Conservation (phyloP, 2,113 vertebrate species). For the Papio anubis region DNA sequence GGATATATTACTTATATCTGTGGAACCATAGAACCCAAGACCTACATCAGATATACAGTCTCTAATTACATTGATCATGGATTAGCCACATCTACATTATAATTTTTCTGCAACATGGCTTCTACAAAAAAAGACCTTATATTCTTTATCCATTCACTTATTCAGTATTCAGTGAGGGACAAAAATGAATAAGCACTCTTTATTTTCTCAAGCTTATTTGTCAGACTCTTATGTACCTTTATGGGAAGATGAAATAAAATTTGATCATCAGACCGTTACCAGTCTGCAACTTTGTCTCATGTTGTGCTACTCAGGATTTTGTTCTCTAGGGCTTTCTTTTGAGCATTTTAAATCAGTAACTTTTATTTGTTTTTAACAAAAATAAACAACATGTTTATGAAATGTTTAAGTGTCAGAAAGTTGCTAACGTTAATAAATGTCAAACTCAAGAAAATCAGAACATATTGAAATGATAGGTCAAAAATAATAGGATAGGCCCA, state of each 20-base stretch:
- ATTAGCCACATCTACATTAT: neutral
- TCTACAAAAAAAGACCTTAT: neutral
- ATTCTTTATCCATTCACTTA: neutral
- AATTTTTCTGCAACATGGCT: neutral
- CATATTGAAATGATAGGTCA: slow-evolving; percentile 14
- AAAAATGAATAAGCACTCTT: neutral
- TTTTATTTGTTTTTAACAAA: neutral
- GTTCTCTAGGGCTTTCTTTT: neutral
- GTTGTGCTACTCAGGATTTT: neutral
- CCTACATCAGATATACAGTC: neutral
- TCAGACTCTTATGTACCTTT: neutral
- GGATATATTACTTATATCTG: neutral
- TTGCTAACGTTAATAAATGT: neutral
- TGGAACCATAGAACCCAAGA: neutral
- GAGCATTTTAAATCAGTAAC: neutral
- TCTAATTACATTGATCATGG: neutral
- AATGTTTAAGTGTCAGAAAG: neutral
- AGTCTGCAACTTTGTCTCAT: neutral
- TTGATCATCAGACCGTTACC: neutral
- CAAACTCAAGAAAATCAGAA: neutral
- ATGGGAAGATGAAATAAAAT: neutral
- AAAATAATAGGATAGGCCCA: neutral
- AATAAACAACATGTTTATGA: slow-evolving; percentile 12
- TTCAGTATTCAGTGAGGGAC: neutral
- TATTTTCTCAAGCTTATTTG: neutral